These are phyloP conservation scores for Ormyrus thymus DNA, from an alignment of 2,888 invertebrate genomes.

Conservation along the genomic window DNA sequence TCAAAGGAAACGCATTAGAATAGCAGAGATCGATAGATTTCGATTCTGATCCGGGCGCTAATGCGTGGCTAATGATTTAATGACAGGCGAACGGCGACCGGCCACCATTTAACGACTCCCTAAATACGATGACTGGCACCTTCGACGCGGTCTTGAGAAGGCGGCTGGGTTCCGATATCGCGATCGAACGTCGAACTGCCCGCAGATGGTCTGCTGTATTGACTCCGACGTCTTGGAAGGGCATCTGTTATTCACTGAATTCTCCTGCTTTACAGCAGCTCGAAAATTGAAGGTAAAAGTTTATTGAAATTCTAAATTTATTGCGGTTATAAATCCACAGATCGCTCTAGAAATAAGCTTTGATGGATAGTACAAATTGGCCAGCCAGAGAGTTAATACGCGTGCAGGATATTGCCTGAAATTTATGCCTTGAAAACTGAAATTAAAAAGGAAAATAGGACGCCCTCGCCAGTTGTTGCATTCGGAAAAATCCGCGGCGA, in stretches of 20 bases:
- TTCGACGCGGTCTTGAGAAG: conserved; percentile 32
- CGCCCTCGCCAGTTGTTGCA: too few species aligned
- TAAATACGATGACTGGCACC: conserved; percentile 45
- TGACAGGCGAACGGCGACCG: conserved; percentile 62
- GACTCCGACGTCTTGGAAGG: background rate
- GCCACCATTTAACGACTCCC: conserved; percentile 62
- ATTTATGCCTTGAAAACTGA: background rate
- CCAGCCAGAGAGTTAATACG: background rate
- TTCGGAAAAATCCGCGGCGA: background rate
- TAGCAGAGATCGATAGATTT: conserved; percentile 42
- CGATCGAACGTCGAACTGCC: conserved; percentile 40
- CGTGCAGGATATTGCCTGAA: too few species aligned
- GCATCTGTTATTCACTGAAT: too few species aligned
- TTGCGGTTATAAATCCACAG: background rate
- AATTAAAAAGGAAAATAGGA: too few species aligned
- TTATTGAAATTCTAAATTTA: background rate
- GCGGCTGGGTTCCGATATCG: conserved; percentile 36
- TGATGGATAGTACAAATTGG: too few species aligned
- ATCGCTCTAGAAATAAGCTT: too few species aligned
- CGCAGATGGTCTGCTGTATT: conserved; percentile 17
- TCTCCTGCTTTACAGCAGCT: background rate
- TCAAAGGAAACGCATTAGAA: conserved; percentile 29
- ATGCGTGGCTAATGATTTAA: conserved; percentile 73
- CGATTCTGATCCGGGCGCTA: conserved; percentile 58
- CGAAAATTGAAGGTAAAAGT: background rate